phyloP scores from a whole-genome alignment of 2,797 vertebrate species.

The Rhabdomys pumilio region DNA sequence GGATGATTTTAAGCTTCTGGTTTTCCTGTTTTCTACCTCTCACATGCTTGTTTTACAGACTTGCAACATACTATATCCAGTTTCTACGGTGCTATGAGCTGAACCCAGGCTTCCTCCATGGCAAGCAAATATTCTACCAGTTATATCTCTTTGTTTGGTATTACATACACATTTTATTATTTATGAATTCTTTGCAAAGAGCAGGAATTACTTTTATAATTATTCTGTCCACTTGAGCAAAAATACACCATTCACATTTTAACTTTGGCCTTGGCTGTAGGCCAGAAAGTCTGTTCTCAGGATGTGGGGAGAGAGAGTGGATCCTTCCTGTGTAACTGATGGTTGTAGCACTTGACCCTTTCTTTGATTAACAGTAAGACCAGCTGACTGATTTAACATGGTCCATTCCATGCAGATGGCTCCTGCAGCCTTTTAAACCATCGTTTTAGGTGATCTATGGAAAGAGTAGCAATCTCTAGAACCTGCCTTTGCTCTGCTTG shows the following conservation, averaged over 20 bases:
- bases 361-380: slow-evolving; percentile 73
- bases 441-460: slow-evolving; percentile 17
- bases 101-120: not conserved
- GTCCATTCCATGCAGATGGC: not conserved
- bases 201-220: slow-evolving; percentile 51
- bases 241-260: slow-evolving; percentile 16
- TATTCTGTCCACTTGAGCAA: slow-evolving; percentile 22
- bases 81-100: not conserved
- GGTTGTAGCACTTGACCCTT: not conserved
- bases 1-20: not conserved
- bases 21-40: not conserved
- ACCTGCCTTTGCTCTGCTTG: not conserved
- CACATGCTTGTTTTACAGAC: not conserved
- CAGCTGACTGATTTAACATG: slow-evolving; percentile 58
- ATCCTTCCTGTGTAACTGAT: slow-evolving; percentile 44
- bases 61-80: not conserved
- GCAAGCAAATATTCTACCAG: not conserved
- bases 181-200: slow-evolving; percentile 47
- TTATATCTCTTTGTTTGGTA: slow-evolving; percentile 19
- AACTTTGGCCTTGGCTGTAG: slow-evolving; percentile 23
- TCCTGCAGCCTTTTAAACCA: slow-evolving; percentile 44
- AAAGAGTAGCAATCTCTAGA: slow-evolving; percentile 6
- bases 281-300: slow-evolving; percentile 51
- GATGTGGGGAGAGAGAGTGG: slow-evolving; percentile 40
- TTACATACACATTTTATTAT: slow-evolving; percentile 40